Percentiles rank a stretch among this genome's conserved stretches.
phyloP scores from a whole-genome alignment of 2,113 vertebrate species.

The Thunnus thynnus region DNA sequence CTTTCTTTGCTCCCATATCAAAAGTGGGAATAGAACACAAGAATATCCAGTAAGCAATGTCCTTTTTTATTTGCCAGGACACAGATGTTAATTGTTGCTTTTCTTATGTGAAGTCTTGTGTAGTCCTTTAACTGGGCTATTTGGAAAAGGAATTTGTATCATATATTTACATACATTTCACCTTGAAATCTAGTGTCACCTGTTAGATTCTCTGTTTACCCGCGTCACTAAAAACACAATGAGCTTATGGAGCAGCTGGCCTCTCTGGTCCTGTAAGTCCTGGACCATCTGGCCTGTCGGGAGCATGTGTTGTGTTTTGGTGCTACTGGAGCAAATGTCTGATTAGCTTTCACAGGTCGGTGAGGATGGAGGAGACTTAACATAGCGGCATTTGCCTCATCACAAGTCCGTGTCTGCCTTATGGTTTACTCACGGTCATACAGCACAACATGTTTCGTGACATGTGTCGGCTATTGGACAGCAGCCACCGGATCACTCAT shows the following conservation, averaged over 20 bases:
- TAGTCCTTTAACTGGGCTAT: too few species aligned
- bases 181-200: too few species aligned
- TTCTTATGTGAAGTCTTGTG: too few species aligned
- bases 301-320: background rate
- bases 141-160: too few species aligned
- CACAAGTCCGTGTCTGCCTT: background rate
- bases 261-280: slow-evolving; percentile 34
- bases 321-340: slow-evolving; percentile 6
- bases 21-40: too few species aligned
- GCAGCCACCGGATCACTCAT: background rate
- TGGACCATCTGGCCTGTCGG: slow-evolving; percentile 57
- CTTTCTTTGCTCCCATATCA: too few species aligned
- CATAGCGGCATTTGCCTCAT: slow-evolving; percentile 6
- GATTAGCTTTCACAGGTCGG: slow-evolving; percentile 31
- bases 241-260: slow-evolving; percentile 67
- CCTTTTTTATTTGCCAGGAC: too few species aligned
- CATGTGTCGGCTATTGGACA: background rate
- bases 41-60: too few species aligned
- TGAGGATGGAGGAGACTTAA: background rate
- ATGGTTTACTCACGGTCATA: background rate
- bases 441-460: background rate
- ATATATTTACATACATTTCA: too few species aligned
- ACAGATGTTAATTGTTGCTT: too few species aligned
- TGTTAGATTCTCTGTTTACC: background rate
- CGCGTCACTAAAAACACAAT: slow-evolving; percentile 15